These are phyloP conservation scores for Crenichthys baileyi DNA, from an alignment of 2,797 vertebrate genomes.

Conservation along the genomic window DNA sequence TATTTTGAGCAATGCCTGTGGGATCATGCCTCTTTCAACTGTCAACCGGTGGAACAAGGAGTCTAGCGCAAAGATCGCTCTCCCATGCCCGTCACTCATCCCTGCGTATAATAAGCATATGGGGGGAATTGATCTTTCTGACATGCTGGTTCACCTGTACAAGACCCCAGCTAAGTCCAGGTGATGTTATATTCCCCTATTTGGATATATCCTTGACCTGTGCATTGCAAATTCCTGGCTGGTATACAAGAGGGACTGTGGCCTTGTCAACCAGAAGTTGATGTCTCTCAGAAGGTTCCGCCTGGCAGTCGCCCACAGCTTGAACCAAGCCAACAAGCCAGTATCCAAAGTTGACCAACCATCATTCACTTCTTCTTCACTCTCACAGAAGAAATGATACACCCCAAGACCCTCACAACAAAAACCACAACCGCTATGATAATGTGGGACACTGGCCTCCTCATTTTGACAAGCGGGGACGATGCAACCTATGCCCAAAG, in stretches of 20 bases:
- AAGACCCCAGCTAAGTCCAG: no score
- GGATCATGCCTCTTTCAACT: conserved; percentile 18
- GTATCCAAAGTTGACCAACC: neutral
- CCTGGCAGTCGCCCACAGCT: conserved; percentile 23
- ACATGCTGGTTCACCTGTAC: conserved; percentile 28
- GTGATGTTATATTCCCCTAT: no score
- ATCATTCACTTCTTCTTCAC: neutral
- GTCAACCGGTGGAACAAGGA: conserved; percentile 30
- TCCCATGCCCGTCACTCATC: conserved; percentile 47
- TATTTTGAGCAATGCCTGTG: conserved; percentile 36
- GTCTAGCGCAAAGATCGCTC: conserved; percentile 2
- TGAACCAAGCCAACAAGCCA: conserved; percentile 12
- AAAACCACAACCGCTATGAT: neutral
- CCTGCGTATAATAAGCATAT: conserved; percentile 45
- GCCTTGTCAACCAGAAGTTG: no score
- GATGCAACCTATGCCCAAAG: no score
- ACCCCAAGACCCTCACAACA: conserved; percentile 1
- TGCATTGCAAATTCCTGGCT: no score
- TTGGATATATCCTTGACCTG: no score
- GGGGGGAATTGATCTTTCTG: conserved; percentile 32
- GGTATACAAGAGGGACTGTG: no score
- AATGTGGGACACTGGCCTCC: no score
- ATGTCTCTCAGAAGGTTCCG: conserved; percentile 41
- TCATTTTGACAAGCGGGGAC: no score
- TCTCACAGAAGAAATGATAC: neutral